Evolutionary conservation across 2,113 vertebrate genomes (phyloP).

Genomic region (Passer domesticus): DNA sequence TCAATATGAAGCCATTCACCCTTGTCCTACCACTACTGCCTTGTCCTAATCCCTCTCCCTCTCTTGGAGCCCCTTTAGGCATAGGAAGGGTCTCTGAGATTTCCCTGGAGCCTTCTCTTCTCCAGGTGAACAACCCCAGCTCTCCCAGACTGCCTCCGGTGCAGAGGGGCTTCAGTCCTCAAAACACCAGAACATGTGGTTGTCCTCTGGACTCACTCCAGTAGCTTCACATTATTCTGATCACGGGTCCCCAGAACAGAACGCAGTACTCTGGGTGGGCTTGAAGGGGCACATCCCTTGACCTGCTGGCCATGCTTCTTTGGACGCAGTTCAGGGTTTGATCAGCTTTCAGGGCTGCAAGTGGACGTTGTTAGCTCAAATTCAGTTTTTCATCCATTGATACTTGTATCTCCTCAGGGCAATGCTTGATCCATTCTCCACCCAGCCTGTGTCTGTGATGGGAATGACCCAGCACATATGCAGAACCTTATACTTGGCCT

Average conservation of each 20-base stretch:
- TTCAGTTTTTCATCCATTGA: background rate
- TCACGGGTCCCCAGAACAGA: background rate
- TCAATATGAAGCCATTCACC: background rate
- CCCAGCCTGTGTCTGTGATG: background rate
- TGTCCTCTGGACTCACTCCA: background rate
- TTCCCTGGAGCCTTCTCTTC: background rate
- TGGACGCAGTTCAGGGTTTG: background rate
- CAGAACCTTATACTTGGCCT: background rate
- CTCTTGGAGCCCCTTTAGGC: background rate
- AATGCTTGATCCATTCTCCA: background rate
- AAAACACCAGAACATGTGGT: background rate
- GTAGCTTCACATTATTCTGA: background rate
- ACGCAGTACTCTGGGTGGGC: background rate
- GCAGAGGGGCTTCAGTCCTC: background rate
- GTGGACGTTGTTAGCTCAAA: background rate
- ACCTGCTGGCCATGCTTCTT: background rate
- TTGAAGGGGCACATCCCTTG: background rate
- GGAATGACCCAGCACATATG: background rate
- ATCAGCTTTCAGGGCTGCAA: background rate
- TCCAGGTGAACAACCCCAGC: background rate
- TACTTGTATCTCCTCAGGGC: background rate
- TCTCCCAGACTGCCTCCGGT: background rate
- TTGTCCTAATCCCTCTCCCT: background rate
- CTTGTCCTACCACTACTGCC: background rate
- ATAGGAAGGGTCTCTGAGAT: background rate